Conservation (phyloP, 2,888 invertebrate species). For the Rhamnusium bicolor region DNA sequence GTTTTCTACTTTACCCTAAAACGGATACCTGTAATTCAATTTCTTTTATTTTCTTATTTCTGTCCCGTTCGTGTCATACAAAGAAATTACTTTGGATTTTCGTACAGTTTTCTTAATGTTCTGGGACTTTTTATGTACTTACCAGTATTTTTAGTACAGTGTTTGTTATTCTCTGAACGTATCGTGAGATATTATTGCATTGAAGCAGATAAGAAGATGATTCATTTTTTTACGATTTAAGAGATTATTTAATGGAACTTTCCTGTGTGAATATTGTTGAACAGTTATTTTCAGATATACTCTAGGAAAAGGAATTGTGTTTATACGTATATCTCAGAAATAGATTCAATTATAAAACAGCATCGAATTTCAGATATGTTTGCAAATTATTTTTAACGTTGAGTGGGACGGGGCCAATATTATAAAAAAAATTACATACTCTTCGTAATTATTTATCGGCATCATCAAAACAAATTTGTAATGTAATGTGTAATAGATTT, state of each 20-base stretch:
- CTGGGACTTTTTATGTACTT: slow-evolving; percentile 7
- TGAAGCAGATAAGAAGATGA: background rate
- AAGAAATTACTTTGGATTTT: slow-evolving; percentile 17
- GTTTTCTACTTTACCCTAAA: slow-evolving; percentile 36
- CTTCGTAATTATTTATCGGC: background rate
- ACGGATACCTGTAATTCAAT: slow-evolving; percentile 40
- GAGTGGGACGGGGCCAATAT: background rate
- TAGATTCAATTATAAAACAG: no score
- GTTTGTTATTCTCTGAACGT: background rate
- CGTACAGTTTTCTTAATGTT: slow-evolving; percentile 11
- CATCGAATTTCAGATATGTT: no score
- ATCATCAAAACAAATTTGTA: background rate
- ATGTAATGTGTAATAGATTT: background rate
- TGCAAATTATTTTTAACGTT: background rate
- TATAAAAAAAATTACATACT: background rate
- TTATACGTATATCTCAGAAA: no score
- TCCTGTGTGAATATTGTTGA: background rate
- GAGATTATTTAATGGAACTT: background rate
- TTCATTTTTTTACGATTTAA: background rate
- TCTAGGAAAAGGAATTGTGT: no score
- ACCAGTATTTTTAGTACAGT: slow-evolving; percentile 1
- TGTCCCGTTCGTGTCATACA: slow-evolving; percentile 12
- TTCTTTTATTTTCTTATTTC: slow-evolving; percentile 22
- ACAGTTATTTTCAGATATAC: background rate
- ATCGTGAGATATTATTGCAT: background rate